Base-by-base conservation (phyloP, 2,113 vertebrate genomes). In the Spilogale gracilis region DNA sequence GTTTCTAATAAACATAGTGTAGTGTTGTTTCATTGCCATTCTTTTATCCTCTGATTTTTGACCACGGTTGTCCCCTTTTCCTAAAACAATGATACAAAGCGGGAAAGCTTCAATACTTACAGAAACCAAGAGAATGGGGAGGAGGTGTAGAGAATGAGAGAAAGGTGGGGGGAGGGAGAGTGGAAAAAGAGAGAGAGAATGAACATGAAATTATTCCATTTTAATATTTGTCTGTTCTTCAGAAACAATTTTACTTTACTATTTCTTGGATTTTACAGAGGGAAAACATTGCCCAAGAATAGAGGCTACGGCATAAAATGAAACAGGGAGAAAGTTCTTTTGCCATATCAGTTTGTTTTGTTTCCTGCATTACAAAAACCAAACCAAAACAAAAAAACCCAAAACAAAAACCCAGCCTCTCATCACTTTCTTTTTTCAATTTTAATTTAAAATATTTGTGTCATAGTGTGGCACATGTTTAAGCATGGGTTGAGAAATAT, bases 191-290 rank as follows among this genome's bases (percentile, higher is more conserved):
- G 27, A 74, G 96, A 98, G 96, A 98, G 95, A 92, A 96, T 93
- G 82, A 97, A 88, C 91, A 98, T 97, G 90, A 97, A 97, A 96
- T 98, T 91, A 96, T 99, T 98, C 94, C 98, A 99, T 99, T 99
- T 99, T 99, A 99, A 99, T 99, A 99, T 99, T 99, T 99, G 99
- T 99, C 97, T 98, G 99, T 98, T 99, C 99, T 99, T 99, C 99
- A 98, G 98, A 98, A 98, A 93, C 88, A 99, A 98, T 99, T 99
- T 99, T 98, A 98, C 97, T 99, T 99, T 98, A 98, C 97, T 99
- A 98, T 99, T 99, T 99, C 98, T 97, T 99, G 98, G 98, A 98
- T 97, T 98, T 99, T 99, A 98, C 98, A 98, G n/a, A 98, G 98
- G 97, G 63, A 97, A 98, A 98, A 96, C 95, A 98, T 97, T 94